phyloP scores from a whole-genome alignment of 1,140 invertebrate genomes.

The Eumeta japonica region DNA sequence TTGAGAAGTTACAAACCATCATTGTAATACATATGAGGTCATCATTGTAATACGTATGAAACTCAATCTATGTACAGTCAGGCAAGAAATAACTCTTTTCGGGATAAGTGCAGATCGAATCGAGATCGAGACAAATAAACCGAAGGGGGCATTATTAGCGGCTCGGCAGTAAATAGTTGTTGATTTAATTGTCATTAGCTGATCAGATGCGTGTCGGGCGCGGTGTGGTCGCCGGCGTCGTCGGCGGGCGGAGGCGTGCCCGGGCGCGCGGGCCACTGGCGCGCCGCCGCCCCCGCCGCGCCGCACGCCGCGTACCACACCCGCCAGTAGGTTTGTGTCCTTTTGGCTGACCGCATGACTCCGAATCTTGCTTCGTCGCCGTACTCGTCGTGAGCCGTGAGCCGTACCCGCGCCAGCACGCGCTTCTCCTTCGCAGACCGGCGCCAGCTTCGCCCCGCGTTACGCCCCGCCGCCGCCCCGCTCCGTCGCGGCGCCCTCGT shows the following conservation, averaged over 20 bases:
- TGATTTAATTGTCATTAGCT: slow-evolving; percentile 8
- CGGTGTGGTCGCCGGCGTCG: slow-evolving; percentile 20
- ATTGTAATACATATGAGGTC: too few relatives aligned
- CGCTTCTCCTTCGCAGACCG: slow-evolving; percentile 44
- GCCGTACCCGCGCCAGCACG: slow-evolving; percentile 25
- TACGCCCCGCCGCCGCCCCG: slow-evolving; percentile 24
- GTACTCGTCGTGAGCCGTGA: slow-evolving; percentile 47
- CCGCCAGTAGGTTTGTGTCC: slow-evolving; percentile 59
- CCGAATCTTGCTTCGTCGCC: slow-evolving; percentile 57
- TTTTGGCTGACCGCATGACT: slow-evolving; percentile 60
- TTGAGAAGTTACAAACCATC: too few relatives aligned
- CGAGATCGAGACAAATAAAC: too few relatives aligned
- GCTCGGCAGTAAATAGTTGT: slow-evolving; percentile 15
- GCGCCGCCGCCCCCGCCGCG: slow-evolving; percentile 31
- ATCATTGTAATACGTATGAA: too few relatives aligned
- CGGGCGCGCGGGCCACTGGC: slow-evolving; percentile 39
- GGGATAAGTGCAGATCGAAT: too few relatives aligned
- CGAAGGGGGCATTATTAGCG: too few relatives aligned
- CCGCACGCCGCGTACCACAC: slow-evolving; percentile 41
- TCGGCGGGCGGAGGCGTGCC: slow-evolving; percentile 39
- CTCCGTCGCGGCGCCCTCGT: too few relatives aligned
- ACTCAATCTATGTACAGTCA: too few relatives aligned
- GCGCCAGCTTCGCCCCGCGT: slow-evolving; percentile 37
- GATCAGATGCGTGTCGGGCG: slow-evolving; percentile 18
- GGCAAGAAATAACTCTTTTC: too few relatives aligned